These are phyloP conservation scores for Siphamia tubifer DNA, from an alignment of 2,113 vertebrate genomes.

Conservation along the genomic window DNA sequence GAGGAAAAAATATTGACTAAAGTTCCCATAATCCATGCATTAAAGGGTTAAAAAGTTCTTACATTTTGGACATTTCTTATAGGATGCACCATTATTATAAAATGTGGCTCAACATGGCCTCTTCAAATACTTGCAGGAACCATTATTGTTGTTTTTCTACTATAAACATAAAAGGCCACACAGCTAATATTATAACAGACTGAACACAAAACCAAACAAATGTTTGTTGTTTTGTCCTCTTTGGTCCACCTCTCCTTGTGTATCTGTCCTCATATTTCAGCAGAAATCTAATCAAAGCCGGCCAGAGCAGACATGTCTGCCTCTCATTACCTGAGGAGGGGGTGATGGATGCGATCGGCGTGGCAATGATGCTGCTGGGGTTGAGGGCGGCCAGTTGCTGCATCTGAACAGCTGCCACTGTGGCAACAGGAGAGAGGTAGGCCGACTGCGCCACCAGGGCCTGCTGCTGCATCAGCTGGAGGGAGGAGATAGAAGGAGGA, in stretches of 20 bases:
- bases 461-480: constrained; percentile 95
- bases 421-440: constrained; percentile 94
- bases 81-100: no score
- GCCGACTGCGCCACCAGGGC: constrained; percentile 94
- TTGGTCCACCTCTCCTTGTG: constrained; percentile 42
- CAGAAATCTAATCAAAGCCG: constrained; percentile 59
- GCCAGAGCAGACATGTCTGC: constrained; percentile 37
- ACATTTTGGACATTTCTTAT: no score
- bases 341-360: constrained; percentile 89
- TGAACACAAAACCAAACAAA: constrained; percentile 5
- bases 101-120: not conserved
- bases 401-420: constrained; percentile 93
- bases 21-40: no score
- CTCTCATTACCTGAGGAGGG: constrained; percentile 89
- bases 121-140: not conserved
- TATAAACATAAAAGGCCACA: constrained; percentile 7
- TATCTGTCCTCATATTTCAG: constrained; percentile 63
- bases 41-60: no score
- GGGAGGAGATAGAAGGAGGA: not conserved
- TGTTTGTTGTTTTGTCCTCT: constrained; percentile 42
- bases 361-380: constrained; percentile 90
- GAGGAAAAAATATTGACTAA: no score
- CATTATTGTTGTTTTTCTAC: not conserved
- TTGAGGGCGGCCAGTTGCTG: constrained; percentile 94
- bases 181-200: not conserved